Conservation (phyloP, 2,797 vertebrate species). For the Phrynocephalus guinanensis region DNA sequence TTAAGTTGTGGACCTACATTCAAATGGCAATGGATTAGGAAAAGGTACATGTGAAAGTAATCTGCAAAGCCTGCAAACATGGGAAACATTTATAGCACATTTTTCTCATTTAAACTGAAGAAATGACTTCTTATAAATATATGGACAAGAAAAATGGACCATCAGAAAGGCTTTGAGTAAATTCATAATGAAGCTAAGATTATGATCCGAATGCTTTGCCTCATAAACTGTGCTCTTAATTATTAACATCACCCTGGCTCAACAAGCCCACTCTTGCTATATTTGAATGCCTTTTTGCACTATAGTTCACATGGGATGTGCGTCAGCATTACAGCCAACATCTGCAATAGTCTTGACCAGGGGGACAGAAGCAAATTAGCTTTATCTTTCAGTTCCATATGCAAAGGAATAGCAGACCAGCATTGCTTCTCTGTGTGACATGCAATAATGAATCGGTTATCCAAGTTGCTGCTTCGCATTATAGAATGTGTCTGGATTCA, state of each 20-base stretch:
- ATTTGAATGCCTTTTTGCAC: not conserved
- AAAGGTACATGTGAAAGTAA: not conserved
- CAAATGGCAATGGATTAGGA: not conserved
- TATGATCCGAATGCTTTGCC: not conserved
- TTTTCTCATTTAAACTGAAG: too few relatives aligned
- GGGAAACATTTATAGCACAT: not conserved
- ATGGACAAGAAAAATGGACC: not conserved
- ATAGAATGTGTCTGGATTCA: slow-evolving; percentile 60
- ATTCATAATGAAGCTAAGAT: not conserved
- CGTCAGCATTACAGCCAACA: not conserved
- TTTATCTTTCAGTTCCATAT: slow-evolving; percentile 25
- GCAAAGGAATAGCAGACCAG: slow-evolving; percentile 37
- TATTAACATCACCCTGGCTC: not conserved
- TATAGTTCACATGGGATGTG: not conserved
- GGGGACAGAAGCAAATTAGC: not conserved
- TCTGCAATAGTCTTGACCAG: not conserved
- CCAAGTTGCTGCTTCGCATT: slow-evolving; percentile 55
- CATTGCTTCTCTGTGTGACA: slow-evolving; percentile 42
- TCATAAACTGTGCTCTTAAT: not conserved
- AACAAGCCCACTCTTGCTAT: not conserved
- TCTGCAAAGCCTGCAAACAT: not conserved
- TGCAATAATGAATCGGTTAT: slow-evolving; percentile 50
- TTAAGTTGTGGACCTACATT: not conserved
- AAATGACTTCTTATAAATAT: too few relatives aligned
- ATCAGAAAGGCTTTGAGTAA: not conserved